Percentiles rank a stretch among this genome's conserved stretches.
Evolutionary conservation across 2,113 vertebrate genomes (phyloP).

Genomic region (Lota lota): DNA sequence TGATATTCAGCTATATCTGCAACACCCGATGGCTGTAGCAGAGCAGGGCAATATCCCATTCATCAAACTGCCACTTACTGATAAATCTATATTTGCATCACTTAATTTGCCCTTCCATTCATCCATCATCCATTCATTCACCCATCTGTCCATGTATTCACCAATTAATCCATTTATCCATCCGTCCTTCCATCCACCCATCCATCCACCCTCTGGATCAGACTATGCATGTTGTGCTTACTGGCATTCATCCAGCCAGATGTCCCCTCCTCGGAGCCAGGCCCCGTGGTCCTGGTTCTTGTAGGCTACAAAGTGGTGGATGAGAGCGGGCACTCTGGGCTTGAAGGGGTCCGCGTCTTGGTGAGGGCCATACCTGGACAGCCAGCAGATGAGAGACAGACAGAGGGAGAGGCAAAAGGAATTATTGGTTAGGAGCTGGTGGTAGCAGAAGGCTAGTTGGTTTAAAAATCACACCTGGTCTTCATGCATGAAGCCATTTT

Average conservation of each 20-base stretch:
- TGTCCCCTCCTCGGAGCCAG: slow-evolving; percentile 95
- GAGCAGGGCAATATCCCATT: too few species aligned
- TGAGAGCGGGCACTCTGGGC: slow-evolving; percentile 89
- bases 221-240: slow-evolving; percentile 64
- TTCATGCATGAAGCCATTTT: too few species aligned
- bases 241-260: slow-evolving; percentile 96
- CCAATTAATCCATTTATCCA: neutral
- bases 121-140: too few species aligned
- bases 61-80: too few species aligned
- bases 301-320: slow-evolving; percentile 86
- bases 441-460: too few species aligned
- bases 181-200: neutral
- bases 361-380: slow-evolving; percentile 88
- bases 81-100: too few species aligned
- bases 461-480: too few species aligned
- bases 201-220: neutral
- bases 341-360: slow-evolving; percentile 91
- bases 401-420: neutral
- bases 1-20: too few species aligned
- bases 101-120: too few species aligned
- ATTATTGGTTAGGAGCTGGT: too few species aligned
- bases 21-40: too few species aligned
- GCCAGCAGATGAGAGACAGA: neutral
- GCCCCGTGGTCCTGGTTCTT: slow-evolving; percentile 98
- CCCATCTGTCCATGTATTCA: neutral